Evolutionary conservation across 2,113 vertebrate genomes (phyloP).

Genomic region (Solenodon paradoxus): DNA sequence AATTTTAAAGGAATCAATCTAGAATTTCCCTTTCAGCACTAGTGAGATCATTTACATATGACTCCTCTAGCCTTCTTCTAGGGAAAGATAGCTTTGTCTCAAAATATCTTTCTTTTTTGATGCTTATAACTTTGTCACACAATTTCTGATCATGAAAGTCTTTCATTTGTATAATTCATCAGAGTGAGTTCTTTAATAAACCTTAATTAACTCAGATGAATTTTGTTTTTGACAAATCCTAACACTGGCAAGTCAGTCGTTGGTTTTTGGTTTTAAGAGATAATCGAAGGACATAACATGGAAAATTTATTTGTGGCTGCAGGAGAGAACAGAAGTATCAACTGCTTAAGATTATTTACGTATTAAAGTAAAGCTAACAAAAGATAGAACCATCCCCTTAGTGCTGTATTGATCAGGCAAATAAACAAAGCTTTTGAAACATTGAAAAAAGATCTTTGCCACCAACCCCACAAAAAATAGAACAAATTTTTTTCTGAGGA

Average conservation of each 20-base stretch:
- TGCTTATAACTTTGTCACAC: background rate
- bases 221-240: background rate
- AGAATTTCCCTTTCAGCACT: background rate
- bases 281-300: background rate
- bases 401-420: no score
- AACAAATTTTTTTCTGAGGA: background rate
- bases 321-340: background rate
- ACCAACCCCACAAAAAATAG: background rate
- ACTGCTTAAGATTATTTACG: background rate
- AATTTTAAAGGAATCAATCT: background rate
- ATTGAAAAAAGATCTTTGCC: no score
- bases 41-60: background rate
- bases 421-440: no score
- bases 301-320: background rate
- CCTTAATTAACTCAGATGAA: background rate
- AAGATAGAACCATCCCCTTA: no score
- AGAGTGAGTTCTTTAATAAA: background rate
- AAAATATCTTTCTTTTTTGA: background rate
- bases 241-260: background rate
- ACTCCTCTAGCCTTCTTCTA: background rate
- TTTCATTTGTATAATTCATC: background rate
- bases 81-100: background rate
- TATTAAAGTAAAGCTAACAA: background rate
- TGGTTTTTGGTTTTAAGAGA: background rate
- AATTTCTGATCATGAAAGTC: background rate